Evolutionary conservation across 2,113 vertebrate species (phyloP), one percentile per base, ranked within the genome.

Genomic region (Tragelaphus buxtoni): DNA sequence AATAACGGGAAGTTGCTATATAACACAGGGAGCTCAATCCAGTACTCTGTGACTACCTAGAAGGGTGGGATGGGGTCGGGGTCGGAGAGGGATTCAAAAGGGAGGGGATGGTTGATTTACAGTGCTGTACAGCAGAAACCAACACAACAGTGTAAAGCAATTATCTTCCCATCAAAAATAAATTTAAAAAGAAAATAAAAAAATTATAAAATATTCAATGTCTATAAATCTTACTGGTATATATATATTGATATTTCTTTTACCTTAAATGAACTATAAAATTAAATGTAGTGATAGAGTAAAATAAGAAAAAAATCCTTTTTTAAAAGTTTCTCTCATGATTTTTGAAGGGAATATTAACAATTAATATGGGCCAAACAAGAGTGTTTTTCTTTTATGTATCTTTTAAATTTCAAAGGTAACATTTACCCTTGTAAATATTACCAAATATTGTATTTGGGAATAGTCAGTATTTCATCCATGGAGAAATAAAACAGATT

Each of bases 401-500:
- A 86, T 58, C 53, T 94, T 90, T 95, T 90, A 93, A 53, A 94
- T 95, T 89, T 92, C 16, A 22, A 88, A 82, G 49, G 42, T 63
- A 88, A 14, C 63, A 91, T 95, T 94, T 90, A 93, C 5, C 63
- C 35, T 35, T 69, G 63, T 69, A 69, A 69, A 69, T 20, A 69
- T 22, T n/a, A 20, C n/a, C n/a, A 69, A 69, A 35, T 69, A 91
- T 14, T 79, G 3, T 58, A 51, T 96, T 94, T 87, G 32, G 47
- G n/a, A 97, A 91, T 74, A 95, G 39, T 77, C 9, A 90, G 35
- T 58, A 85, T 86, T 95, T 91, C 22, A 49, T 83, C 91, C 60
- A 28, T 51, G 26, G 72, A 88, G 82, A 98, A 96, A 98, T 96
- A 96, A 97, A 72, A 92, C 24, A 92, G 79, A 91, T 95, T 96